These are phyloP conservation scores for Nemotelus pantherinus DNA, from an alignment of 2,888 invertebrate genomes.

Conservation along the genomic window DNA sequence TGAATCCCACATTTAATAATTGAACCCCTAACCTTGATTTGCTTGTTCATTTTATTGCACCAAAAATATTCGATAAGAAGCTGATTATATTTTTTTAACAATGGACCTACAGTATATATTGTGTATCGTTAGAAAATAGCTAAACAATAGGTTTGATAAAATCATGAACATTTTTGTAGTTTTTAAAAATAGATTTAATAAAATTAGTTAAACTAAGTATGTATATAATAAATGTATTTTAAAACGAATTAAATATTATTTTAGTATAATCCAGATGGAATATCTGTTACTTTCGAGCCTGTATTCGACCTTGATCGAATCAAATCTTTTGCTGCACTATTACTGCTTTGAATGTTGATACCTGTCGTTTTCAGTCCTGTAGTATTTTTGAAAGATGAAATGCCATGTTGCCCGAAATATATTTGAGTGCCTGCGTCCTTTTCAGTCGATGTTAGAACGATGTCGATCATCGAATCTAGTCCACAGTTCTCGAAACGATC, in stretches of 20 bases:
- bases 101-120: background rate
- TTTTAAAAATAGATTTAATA: background rate
- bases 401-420: slow-evolving; percentile 61
- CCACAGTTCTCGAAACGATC: slow-evolving; percentile 78
- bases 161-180: background rate
- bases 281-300: slow-evolving; percentile 74
- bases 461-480: slow-evolving; percentile 76
- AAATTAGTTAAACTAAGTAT: slow-evolving; percentile 27
- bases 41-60: slow-evolving; percentile 45
- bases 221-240: slow-evolving; percentile 2
- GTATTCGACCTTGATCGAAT: slow-evolving; percentile 63
- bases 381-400: slow-evolving; percentile 56
- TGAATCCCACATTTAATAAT: slow-evolving; percentile 43
- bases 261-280: slow-evolving; percentile 77
- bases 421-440: slow-evolving; percentile 62
- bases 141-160: background rate
- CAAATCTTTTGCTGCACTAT: slow-evolving; percentile 44
- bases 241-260: background rate
- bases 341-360: slow-evolving; percentile 69
- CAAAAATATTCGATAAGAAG: slow-evolving; percentile 12
- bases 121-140: no score
- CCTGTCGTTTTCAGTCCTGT: slow-evolving; percentile 73
- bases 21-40: slow-evolving; percentile 42
- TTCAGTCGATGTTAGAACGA: slow-evolving; percentile 72
- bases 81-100: background rate